Conservation (phyloP, 2,113 vertebrate genomes). For the Oreochromis spilurus region DNA sequence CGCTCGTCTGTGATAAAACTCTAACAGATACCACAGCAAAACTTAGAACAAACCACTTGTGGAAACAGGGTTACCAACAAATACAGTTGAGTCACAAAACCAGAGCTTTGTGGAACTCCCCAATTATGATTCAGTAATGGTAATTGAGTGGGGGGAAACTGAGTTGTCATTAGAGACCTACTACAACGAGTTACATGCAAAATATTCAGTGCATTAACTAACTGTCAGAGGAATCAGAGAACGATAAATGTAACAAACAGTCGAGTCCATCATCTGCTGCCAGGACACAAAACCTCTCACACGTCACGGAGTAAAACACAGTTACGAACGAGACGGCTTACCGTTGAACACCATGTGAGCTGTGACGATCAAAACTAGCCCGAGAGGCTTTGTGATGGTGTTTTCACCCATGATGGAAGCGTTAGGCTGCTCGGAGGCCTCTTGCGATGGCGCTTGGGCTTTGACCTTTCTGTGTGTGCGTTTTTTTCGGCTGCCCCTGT, state of each 20-base stretch:
- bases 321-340: slow-evolving; percentile 26
- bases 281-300: background rate
- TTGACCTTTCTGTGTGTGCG: background rate
- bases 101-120: background rate
- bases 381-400: background rate
- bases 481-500: background rate
- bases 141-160: background rate
- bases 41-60: background rate
- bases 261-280: accelerated
- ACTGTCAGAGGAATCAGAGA: background rate
- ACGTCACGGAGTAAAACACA: background rate
- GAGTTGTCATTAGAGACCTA: background rate
- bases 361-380: slow-evolving; percentile 31
- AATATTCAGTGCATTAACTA: background rate
- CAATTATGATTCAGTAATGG: background rate
- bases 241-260: background rate
- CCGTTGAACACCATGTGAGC: slow-evolving; percentile 33
- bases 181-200: background rate
- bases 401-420: slow-evolving; percentile 18
- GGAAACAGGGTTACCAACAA: background rate
- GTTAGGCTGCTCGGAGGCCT: background rate
- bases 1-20: background rate
- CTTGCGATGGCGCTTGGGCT: background rate
- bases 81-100: background rate
- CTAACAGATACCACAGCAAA: background rate